Evolutionary conservation across 2,888 invertebrate species (phyloP).

Genomic region (Tortrix viridana): DNA sequence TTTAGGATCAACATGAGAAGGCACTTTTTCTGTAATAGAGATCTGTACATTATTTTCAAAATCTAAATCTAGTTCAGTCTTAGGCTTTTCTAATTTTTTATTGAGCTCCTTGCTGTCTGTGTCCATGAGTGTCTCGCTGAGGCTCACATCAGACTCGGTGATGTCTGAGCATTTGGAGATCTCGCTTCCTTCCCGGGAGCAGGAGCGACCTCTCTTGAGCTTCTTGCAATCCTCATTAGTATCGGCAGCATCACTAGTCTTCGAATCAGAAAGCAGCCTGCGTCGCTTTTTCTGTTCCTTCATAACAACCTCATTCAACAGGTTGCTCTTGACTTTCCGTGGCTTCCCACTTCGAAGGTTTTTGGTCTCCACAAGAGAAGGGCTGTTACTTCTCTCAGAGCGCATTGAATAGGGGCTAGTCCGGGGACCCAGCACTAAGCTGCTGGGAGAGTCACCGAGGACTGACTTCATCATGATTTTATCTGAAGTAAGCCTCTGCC

Average conservation of each 20-base stretch:
- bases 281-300: conserved; percentile 83
- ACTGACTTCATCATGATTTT: conserved; percentile 78
- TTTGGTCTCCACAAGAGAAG: conserved; percentile 78
- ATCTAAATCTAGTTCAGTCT: conserved; percentile 84
- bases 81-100: conserved; percentile 81
- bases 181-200: conserved; percentile 84
- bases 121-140: conserved; percentile 81
- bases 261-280: conserved; percentile 83
- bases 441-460: conserved; percentile 69
- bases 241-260: conserved; percentile 66
- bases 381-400: conserved; percentile 83
- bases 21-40: conserved; percentile 82
- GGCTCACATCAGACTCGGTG: conserved; percentile 86
- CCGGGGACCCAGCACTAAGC: conserved; percentile 69
- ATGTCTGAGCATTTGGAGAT: conserved; percentile 85
- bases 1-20: conserved; percentile 78
- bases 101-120: conserved; percentile 75
- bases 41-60: conserved; percentile 83
- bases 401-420: conserved; percentile 86
- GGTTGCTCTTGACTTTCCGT: conserved; percentile 83
- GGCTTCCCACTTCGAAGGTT: conserved; percentile 87
- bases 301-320: conserved; percentile 84
- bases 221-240: conserved; percentile 72
- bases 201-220: conserved; percentile 75
- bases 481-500: conserved; percentile 75